Evolutionary conservation across 2,888 invertebrate genomes (phyloP).

Genomic region (Galeruca laticollis): DNA sequence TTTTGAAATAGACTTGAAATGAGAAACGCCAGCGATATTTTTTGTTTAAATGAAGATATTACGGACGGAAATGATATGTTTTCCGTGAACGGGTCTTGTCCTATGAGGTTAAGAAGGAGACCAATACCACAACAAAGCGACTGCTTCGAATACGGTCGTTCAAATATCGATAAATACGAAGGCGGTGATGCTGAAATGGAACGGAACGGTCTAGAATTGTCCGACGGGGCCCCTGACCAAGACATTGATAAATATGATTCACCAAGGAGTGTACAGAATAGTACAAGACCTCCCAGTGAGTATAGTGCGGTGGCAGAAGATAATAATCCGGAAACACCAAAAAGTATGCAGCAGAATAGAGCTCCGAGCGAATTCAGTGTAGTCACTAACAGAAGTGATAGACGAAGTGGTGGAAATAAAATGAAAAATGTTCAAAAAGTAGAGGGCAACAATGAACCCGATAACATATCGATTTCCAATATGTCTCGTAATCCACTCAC

Average conservation of each 20-base stretch:
- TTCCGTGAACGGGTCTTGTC: constrained; percentile 61
- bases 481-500: constrained; percentile 57
- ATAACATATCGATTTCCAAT: constrained; percentile 40
- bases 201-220: constrained; percentile 12
- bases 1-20: constrained; percentile 34
- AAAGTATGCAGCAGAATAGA: not conserved
- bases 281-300: not conserved
- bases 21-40: constrained; percentile 62
- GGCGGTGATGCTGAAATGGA: constrained; percentile 34
- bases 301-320: not conserved
- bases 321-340: not conserved
- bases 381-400: not conserved
- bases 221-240: constrained; percentile 2
- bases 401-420: not conserved
- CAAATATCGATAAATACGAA: constrained; percentile 25
- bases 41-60: constrained; percentile 60
- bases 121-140: constrained; percentile 36
- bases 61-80: constrained; percentile 61
- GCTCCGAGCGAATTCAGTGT: not conserved
- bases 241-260: not conserved
- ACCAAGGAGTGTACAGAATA: not conserved
- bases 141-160: constrained; percentile 51
- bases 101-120: constrained; percentile 57
- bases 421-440: constrained; percentile 11
- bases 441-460: constrained; percentile 7